A percentile compares a stretch with the other conserved stretches of the same genome.
phyloP scores from a whole-genome alignment of 2,113 vertebrate genomes.

The Cariama cristata region DNA sequence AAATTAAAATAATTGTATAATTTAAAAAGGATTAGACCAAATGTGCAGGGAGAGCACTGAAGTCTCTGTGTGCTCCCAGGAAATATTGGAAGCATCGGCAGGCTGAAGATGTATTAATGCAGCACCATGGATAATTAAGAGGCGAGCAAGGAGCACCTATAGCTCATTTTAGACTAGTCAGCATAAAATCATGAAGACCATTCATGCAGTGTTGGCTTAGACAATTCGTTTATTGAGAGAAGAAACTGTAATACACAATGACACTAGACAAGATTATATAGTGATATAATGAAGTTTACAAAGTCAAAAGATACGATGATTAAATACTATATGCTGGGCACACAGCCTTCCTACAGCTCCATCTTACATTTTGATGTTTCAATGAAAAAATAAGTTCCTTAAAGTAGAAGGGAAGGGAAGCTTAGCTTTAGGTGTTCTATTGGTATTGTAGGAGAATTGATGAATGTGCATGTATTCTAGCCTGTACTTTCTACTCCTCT shows the following conservation, averaged over 20 bases:
- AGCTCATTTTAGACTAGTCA: background rate
- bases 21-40: background rate
- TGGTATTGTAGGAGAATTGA: background rate
- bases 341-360: background rate
- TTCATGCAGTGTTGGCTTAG: background rate
- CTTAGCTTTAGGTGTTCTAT: background rate
- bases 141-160: background rate
- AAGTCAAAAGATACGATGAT: background rate
- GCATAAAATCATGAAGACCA: background rate
- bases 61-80: background rate
- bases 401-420: background rate
- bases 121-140: background rate
- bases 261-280: background rate
- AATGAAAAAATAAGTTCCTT: background rate
- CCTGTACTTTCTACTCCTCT: background rate
- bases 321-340: background rate
- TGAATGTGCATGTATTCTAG: background rate
- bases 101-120: background rate
- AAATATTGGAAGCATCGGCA: background rate
- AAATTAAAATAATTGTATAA: background rate
- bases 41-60: background rate
- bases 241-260: background rate
- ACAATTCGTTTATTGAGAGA: background rate
- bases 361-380: background rate
- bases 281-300: background rate